Evolutionary conservation across 1,140 invertebrate genomes (phyloP).

Genomic region (Agrilus planipennis): DNA sequence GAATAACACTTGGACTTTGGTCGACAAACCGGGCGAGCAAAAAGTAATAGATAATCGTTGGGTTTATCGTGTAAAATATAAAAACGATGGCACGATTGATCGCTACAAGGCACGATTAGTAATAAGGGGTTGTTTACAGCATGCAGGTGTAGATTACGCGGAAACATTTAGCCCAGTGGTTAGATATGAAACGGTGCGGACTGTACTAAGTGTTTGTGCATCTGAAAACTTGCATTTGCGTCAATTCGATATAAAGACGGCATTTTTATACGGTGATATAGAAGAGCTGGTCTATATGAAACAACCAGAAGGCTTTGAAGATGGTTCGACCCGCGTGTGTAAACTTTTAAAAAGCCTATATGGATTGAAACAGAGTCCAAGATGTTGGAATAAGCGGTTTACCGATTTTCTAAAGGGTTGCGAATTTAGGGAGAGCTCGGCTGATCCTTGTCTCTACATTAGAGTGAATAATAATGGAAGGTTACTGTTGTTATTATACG

Average conservation of each 20-base stretch:
- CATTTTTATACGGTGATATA: slow-evolving; percentile 30
- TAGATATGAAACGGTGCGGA: slow-evolving; percentile 19
- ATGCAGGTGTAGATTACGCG: slow-evolving; percentile 20
- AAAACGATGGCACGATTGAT: slow-evolving; percentile 13
- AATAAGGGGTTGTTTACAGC: slow-evolving; percentile 30
- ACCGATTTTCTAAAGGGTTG: slow-evolving; percentile 14
- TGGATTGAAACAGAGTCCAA: slow-evolving; percentile 29
- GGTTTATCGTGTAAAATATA: slow-evolving; percentile 18
- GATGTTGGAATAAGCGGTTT: slow-evolving; percentile 25
- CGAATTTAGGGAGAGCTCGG: slow-evolving; percentile 15
- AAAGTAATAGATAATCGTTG: slow-evolving; percentile 4
- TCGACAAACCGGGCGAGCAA: slow-evolving; percentile 1
- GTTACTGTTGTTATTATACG: slow-evolving; percentile 1
- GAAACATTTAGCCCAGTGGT: slow-evolving; percentile 29
- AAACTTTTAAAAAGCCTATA: slow-evolving; percentile 30
- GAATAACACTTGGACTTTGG: slow-evolving; percentile 8
- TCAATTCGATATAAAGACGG: slow-evolving; percentile 26
- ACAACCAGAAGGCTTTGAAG: slow-evolving; percentile 30
- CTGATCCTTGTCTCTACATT: slow-evolving; percentile 21
- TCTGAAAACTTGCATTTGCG: slow-evolving; percentile 5
- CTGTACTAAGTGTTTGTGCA: slow-evolving; percentile 19
- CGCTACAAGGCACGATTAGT: slow-evolving; percentile 34
- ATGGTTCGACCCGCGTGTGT: slow-evolving; percentile 19
- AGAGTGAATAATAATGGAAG: not conserved
- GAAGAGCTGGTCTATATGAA: slow-evolving; percentile 33